Evolutionary conservation across 2,888 invertebrate species (phyloP).

Genomic region (Halictus quadricinctus): DNA sequence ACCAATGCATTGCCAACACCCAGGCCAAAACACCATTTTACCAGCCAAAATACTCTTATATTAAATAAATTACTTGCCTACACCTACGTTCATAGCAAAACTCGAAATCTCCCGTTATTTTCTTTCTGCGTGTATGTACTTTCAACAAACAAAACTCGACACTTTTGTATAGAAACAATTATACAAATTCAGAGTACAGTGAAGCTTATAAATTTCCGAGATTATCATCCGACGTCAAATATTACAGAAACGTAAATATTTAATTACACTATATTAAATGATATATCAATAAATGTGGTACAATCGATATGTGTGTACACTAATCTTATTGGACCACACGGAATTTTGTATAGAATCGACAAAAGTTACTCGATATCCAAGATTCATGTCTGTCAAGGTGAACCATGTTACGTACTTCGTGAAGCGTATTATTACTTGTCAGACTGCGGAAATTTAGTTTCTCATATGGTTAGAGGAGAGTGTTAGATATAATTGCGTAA

Average conservation of each 20-base stretch:
- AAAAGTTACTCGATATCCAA: background rate
- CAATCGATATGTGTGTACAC: background rate
- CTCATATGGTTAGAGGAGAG: conserved; percentile 58
- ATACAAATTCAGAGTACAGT: conserved; percentile 33
- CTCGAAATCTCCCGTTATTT: conserved; percentile 40
- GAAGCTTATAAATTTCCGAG: conserved; percentile 26
- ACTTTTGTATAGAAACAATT: conserved; percentile 24
- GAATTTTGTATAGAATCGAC: conserved; percentile 5
- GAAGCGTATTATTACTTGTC: conserved; percentile 46
- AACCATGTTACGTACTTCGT: conserved; percentile 35
- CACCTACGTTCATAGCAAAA: conserved; percentile 67
- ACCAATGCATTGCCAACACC: conserved; percentile 83
- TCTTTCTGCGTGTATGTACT: conserved; percentile 21
- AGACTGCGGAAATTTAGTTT: conserved; percentile 47
- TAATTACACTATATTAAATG: background rate
- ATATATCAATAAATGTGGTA: conserved; percentile 9
- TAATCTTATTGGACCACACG: conserved; percentile 11
- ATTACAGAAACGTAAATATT: background rate
- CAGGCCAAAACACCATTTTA: conserved; percentile 80
- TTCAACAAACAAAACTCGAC: conserved; percentile 38
- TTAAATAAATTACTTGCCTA: conserved; percentile 71
- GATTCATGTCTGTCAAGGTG: conserved; percentile 11
- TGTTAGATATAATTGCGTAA: conserved; percentile 70
- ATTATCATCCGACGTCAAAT: conserved; percentile 1
- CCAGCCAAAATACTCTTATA: conserved; percentile 75